Conservation (phyloP, 2,113 vertebrate genomes). For the Promerops cafer region DNA sequence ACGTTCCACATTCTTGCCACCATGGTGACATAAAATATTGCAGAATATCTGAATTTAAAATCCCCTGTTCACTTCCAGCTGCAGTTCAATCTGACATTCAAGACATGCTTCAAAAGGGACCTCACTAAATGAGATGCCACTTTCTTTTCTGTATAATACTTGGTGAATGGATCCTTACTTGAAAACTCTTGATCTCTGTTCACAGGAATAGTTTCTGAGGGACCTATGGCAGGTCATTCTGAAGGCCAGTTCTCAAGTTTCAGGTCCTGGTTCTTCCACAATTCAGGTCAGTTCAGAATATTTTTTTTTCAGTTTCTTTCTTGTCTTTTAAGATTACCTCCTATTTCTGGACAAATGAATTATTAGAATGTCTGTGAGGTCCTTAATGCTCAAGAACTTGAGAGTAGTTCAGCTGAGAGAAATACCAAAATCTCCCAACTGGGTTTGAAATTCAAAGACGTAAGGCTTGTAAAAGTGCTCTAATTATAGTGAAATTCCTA, state of each 20-base stretch:
- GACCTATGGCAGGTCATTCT: background rate
- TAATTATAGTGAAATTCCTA: background rate
- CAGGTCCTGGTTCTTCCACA: background rate
- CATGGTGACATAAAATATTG: background rate
- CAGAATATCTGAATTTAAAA: background rate
- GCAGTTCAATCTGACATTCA: background rate
- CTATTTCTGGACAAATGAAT: background rate
- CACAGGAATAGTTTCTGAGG: background rate
- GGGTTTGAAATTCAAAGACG: background rate
- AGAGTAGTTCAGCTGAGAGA: background rate
- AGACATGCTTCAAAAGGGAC: background rate
- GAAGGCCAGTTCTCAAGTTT: background rate
- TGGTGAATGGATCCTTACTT: background rate
- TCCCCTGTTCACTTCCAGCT: background rate
- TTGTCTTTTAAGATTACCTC: background rate
- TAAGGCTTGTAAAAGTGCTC: background rate
- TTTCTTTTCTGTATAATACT: background rate
- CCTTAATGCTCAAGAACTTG: background rate
- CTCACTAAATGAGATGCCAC: background rate
- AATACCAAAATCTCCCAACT: background rate
- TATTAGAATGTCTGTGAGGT: background rate
- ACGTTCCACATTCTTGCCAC: background rate
- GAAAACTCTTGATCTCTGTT: constrained; percentile 12
- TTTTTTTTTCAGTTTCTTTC: background rate
- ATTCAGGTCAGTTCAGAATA: background rate